phyloP scores from a whole-genome alignment of 2,888 invertebrate species.

The Zeuzera pyrina region DNA sequence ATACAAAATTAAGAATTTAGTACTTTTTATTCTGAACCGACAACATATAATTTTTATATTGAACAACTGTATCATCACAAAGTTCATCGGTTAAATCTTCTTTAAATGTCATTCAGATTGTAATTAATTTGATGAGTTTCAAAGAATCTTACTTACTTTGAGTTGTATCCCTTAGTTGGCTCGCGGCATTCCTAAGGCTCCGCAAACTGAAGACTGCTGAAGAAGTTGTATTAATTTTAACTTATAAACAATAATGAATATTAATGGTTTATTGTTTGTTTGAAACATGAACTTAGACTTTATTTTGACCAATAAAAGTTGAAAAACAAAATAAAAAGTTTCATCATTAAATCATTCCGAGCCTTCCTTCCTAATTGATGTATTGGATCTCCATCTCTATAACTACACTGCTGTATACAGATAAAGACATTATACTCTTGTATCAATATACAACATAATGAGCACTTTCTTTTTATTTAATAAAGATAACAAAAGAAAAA shows the following conservation, averaged over 20 bases:
- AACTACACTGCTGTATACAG: no score
- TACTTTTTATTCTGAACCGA: no score
- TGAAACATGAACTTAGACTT: constrained; percentile 21
- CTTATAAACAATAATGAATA: constrained; percentile 43
- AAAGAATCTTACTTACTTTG: constrained; percentile 24
- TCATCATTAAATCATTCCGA: constrained; percentile 7
- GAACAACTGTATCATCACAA: no score
- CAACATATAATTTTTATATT: no score
- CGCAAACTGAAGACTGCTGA: constrained; percentile 23
- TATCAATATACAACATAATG: no score
- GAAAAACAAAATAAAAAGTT: constrained; percentile 15
- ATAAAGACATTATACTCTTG: no score
- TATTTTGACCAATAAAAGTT: constrained; percentile 14
- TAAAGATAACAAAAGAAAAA: no score
- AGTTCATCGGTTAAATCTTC: constrained; percentile 1
- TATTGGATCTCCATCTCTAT: not conserved
- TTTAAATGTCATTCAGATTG: constrained; percentile 13
- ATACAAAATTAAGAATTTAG: no score
- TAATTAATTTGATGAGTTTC: constrained; percentile 21
- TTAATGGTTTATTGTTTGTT: constrained; percentile 29
- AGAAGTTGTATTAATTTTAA: constrained; percentile 39
- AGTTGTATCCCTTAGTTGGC: constrained; percentile 20
- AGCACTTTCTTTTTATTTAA: no score
- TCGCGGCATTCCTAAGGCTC: constrained; percentile 14
- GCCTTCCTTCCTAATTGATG: not conserved